Evolutionary conservation across 2,113 vertebrate genomes (phyloP).

Genomic region (Gnathonemus echidnorhynchus): DNA sequence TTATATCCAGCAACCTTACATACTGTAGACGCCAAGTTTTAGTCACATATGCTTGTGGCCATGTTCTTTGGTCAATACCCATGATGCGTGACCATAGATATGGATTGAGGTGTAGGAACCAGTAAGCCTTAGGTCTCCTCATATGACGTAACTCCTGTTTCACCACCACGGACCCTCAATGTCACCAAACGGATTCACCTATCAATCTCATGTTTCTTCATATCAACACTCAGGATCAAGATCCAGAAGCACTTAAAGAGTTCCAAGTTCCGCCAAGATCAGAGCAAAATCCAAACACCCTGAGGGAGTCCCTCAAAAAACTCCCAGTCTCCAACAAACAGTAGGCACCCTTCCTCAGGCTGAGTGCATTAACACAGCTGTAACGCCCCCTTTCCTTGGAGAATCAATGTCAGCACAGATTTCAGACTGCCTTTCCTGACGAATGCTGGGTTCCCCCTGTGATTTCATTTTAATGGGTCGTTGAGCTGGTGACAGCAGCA

Average conservation of each 20-base stretch:
- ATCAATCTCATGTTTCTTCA: not conserved
- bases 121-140: not conserved
- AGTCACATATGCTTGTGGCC: not conserved
- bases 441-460: slow-evolving; percentile 65
- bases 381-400: not conserved
- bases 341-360: not conserved
- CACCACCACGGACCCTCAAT: not conserved
- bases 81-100: not conserved
- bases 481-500: slow-evolving; percentile 61
- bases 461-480: slow-evolving; percentile 76
- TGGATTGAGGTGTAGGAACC: not conserved
- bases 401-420: slow-evolving; percentile 31
- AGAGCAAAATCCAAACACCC: not conserved
- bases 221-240: not conserved
- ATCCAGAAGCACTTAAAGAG: not conserved
- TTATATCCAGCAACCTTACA: not conserved
- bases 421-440: slow-evolving; percentile 73
- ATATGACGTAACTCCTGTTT: not conserved
- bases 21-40: not conserved
- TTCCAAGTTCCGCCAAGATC: not conserved
- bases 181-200: not conserved
- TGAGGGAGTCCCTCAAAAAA: not conserved
- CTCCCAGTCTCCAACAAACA: not conserved
- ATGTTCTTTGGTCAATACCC: not conserved
- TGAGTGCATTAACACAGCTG: not conserved